These are phyloP conservation scores for Formicarius rufipectus DNA, from an alignment of 2,113 vertebrate species.

Conservation along the genomic window DNA sequence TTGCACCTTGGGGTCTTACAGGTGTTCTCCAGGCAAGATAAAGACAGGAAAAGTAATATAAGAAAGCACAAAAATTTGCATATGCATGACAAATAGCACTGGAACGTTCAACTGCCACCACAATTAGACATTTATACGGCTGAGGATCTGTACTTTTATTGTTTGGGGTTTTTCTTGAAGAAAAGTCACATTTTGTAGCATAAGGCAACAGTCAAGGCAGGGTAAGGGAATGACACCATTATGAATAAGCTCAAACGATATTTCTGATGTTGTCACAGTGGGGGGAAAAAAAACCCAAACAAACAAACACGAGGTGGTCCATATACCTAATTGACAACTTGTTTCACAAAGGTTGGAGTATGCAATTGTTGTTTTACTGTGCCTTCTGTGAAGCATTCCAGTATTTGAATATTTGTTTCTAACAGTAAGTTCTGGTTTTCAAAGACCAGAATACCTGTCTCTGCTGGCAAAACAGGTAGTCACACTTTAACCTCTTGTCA, in stretches of 20 bases:
- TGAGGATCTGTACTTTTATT: not conserved
- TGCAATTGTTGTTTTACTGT: not conserved
- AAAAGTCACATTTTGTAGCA: not conserved
- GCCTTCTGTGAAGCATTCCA: not conserved
- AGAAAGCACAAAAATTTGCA: not conserved
- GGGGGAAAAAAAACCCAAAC: fast-evolving
- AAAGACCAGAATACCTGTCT: not conserved
- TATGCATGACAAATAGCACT: not conserved
- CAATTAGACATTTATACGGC: not conserved
- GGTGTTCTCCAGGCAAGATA: not conserved
- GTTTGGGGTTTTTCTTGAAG: not conserved
- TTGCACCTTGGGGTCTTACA: fast-evolving
- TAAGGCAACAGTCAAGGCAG: not conserved
- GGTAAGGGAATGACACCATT: not conserved
- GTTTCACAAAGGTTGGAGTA: not conserved
- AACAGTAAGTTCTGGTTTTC: not conserved
- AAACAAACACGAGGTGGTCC: not conserved
- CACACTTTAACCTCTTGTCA: not conserved
- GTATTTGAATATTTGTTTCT: not conserved
- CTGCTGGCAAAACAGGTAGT: not conserved
- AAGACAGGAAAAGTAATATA: not conserved
- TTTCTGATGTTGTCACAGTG: not conserved
- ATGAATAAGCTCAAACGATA: not conserved
- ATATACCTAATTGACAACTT: not conserved
- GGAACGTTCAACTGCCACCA: not conserved